Percentiles rank a stretch among this genome's conserved stretches.
Conservation (phyloP, 92 coral and sea anemone genomes). For the Pocillopora grandis region DNA sequence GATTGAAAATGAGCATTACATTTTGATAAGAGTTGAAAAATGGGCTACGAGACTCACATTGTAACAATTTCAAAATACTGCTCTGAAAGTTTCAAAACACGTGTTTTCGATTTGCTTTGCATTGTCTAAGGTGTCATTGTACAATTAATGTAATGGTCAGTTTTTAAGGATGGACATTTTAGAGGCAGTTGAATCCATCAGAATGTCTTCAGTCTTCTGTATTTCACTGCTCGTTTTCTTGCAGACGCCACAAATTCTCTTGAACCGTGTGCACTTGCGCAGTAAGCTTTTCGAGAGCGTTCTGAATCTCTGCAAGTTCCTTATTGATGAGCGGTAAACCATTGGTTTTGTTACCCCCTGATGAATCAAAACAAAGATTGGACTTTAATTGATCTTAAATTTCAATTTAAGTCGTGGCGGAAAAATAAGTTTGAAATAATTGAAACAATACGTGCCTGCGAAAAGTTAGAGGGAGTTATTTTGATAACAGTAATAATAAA, state of each 20-base stretch:
- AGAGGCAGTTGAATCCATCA: neutral
- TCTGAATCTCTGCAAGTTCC: conserved; percentile 39
- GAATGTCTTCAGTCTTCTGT: neutral
- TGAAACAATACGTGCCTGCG: too few relatives aligned
- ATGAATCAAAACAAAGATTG: neutral
- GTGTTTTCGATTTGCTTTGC: too few relatives aligned
- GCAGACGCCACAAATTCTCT: neutral
- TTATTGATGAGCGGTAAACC: conserved; percentile 3
- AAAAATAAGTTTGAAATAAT: too few relatives aligned
- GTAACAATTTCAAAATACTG: too few relatives aligned
- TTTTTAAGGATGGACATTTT: neutral
- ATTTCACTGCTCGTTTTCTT: neutral
- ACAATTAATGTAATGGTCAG: neutral
- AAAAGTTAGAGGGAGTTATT: too few relatives aligned
- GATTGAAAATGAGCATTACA: too few relatives aligned
- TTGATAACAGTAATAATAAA: too few relatives aligned
- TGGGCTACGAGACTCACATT: too few relatives aligned
- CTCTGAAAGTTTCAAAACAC: neutral
- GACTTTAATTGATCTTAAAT: too few relatives aligned
- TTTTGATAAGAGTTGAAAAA: too few relatives aligned
- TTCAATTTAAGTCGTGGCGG: too few relatives aligned
- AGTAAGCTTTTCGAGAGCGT: conserved; percentile 29
- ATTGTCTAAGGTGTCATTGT: too few relatives aligned
- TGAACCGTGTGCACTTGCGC: conserved; percentile 43
- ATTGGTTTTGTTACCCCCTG: neutral